Base-by-base conservation (phyloP, 2,113 vertebrate species). In the Siniperca chuatsi region DNA sequence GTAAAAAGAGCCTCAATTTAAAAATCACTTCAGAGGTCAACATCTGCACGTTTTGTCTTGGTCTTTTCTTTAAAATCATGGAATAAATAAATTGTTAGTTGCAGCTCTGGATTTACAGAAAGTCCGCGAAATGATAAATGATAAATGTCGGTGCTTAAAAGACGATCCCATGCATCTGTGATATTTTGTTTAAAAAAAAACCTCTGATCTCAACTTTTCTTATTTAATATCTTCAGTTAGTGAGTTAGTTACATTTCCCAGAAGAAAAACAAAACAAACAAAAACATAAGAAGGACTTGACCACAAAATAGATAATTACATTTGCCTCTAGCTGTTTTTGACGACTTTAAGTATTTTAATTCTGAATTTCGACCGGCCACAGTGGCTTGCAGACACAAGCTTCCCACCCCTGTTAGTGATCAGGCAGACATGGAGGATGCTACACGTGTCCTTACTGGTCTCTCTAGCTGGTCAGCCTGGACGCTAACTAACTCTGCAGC, bases 391-490 rank as follows among this genome's bases (percentile, higher is more conserved):
- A 52, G 35, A 62, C 35, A 25, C 33, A 48, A 15, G 42, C 9
- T 61, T 42, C 74, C 78, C 85, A 4, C 61, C 73, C 78, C 74
- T 0, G 84, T 92, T 91, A 90, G 86, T 90, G 78, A 82, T 86
- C 84, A 90, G 75, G 64, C 78, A 92, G 37, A 93, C 79, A 61
- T 13, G 42, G 29, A 65, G 46, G 77, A 82, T 0, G 76, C 81
- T 15, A 3, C 29, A 21, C 69, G 4, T 16, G 79, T 78, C 75
- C 94, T 93, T 93, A 92, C 93, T 91, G 93, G 78, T 78, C 50
- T 6, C 21, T 72, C 86, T 81, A 67, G 70, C 75, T 23, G 48
- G 62, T 65, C 71, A 29, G 48, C 7, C n/a, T 44, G 72, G 67
- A 1, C 16, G n/a, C 85, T 93, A 93, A 68, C 92, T 93, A 92